Evolutionary conservation across 2,113 vertebrate species (phyloP).

Genomic region (Nothoprocta pentlandii): DNA sequence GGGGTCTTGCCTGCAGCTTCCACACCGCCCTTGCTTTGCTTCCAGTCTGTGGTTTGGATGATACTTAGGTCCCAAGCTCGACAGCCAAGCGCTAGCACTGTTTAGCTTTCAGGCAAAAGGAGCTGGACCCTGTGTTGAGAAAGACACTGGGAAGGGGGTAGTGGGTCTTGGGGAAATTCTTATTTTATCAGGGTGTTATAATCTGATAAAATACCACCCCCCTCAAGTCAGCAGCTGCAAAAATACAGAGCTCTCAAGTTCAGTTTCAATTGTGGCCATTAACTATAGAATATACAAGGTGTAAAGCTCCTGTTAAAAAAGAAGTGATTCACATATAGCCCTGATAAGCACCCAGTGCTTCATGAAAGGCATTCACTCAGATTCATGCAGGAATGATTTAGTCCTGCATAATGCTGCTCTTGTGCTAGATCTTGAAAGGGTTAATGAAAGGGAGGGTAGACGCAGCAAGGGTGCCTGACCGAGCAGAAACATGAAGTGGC

Average conservation of each 20-base stretch:
- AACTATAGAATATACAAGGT: constrained; percentile 45
- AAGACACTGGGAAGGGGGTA: constrained; percentile 16
- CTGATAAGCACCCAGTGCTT: constrained; percentile 20
- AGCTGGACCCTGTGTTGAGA: constrained; percentile 43
- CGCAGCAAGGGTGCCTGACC: constrained; percentile 29
- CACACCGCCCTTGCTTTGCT: not conserved
- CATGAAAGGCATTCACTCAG: constrained; percentile 45
- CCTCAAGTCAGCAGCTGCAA: constrained; percentile 44
- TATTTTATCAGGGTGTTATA: constrained; percentile 21
- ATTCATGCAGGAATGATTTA: constrained; percentile 63
- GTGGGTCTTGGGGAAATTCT: constrained; percentile 56
- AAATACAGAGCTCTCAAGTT: constrained; percentile 61
- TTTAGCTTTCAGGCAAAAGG: constrained; percentile 7
- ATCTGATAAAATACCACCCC: not conserved
- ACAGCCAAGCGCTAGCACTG: not conserved
- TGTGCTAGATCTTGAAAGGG: constrained; percentile 48
- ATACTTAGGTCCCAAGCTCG: not conserved
- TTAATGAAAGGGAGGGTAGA: constrained; percentile 53
- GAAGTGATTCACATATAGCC: constrained; percentile 59
- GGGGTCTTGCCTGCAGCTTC: not conserved
- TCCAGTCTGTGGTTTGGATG: not conserved
- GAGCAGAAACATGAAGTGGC: constrained; percentile 20
- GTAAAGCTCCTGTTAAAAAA: constrained; percentile 39
- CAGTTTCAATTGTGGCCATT: constrained; percentile 64
- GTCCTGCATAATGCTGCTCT: constrained; percentile 51